phyloP scores from a whole-genome alignment of 2,888 invertebrate species.

The Thymelicus sylvestris region DNA sequence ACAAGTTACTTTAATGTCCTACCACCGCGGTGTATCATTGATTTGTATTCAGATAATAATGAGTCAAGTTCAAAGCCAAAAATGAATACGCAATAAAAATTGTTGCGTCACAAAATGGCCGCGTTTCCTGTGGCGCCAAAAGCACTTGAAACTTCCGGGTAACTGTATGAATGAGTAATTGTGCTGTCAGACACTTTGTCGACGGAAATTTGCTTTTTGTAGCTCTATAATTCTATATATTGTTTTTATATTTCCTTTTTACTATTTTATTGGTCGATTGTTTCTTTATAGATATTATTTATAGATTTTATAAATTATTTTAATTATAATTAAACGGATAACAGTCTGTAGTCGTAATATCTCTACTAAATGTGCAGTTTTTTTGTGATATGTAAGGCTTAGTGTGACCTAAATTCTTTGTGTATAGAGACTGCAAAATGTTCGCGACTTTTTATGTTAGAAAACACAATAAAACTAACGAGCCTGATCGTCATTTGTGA shows the following conservation, averaged over 20 bases:
- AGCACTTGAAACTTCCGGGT: slow-evolving; percentile 45
- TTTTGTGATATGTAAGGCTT: too few relatives aligned
- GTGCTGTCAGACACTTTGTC: slow-evolving; percentile 41
- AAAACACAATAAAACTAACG: too few relatives aligned
- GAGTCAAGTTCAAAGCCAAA: slow-evolving; percentile 25
- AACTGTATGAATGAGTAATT: slow-evolving; percentile 42
- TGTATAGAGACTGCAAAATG: too few relatives aligned
- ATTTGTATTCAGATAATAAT: slow-evolving; percentile 25
- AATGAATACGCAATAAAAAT: slow-evolving; percentile 45
- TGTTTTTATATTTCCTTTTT: slow-evolving; percentile 8
- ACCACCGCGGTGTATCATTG: background rate
- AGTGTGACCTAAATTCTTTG: too few relatives aligned
- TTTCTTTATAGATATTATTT: background rate
- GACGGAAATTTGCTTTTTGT: slow-evolving; percentile 26
- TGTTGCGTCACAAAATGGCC: slow-evolving; percentile 51
- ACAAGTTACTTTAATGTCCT: too few relatives aligned
- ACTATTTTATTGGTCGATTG: background rate
- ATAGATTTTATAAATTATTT: too few relatives aligned
- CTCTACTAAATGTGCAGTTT: too few relatives aligned
- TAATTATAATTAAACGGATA: too few relatives aligned
- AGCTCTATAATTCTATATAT: background rate
- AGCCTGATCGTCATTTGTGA: too few relatives aligned
- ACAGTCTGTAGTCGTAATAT: too few relatives aligned
- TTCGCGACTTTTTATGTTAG: too few relatives aligned
- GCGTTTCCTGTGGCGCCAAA: slow-evolving; percentile 64